These are phyloP conservation scores for Pseudomyrmex cubaensis DNA, from an alignment of 1,140 invertebrate species.

Conservation along the genomic window DNA sequence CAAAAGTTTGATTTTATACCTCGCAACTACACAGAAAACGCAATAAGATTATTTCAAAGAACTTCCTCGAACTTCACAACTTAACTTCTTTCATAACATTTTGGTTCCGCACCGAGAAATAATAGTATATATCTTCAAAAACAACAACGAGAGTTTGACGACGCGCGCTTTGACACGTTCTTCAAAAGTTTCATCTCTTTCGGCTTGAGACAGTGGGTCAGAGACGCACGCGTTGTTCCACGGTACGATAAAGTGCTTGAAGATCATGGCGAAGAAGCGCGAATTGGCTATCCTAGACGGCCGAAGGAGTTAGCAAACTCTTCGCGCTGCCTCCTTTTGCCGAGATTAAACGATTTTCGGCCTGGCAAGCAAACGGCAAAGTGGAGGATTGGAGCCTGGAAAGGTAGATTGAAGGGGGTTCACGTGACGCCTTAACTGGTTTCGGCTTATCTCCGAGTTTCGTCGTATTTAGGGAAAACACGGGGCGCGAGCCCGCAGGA, in stretches of 20 bases:
- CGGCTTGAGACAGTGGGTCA: constrained; percentile 20
- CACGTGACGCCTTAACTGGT: constrained; percentile 70
- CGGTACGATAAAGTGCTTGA: constrained; percentile 23
- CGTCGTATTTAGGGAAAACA: constrained; percentile 74
- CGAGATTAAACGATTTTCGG: constrained; percentile 68
- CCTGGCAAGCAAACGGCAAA: constrained; percentile 34
- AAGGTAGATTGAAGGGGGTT: constrained; percentile 31
- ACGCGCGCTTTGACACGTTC: not conserved
- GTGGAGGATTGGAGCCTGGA: not conserved
- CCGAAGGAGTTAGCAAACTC: constrained; percentile 52
- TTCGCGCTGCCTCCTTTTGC: constrained; percentile 40
- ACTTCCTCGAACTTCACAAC: not conserved
- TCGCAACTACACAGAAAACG: not conserved
- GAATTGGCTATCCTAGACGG: constrained; percentile 41
- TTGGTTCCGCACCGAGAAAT: not conserved
- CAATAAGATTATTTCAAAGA: not conserved
- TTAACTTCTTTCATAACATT: constrained; percentile 14
- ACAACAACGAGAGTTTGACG: constrained; percentile 2
- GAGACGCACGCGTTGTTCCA: constrained; percentile 8
- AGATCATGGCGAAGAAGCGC: constrained; percentile 39
- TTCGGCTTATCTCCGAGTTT: constrained; percentile 74
- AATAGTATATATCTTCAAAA: constrained; percentile 11
- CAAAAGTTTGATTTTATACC: not conserved
- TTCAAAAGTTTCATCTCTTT: constrained; percentile 20
- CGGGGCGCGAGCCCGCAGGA: constrained; percentile 59